Evolutionary conservation across 2,797 vertebrate species (phyloP), one percentile per base, ranked within the genome.

Genomic region (Lepus townsendii): DNA sequence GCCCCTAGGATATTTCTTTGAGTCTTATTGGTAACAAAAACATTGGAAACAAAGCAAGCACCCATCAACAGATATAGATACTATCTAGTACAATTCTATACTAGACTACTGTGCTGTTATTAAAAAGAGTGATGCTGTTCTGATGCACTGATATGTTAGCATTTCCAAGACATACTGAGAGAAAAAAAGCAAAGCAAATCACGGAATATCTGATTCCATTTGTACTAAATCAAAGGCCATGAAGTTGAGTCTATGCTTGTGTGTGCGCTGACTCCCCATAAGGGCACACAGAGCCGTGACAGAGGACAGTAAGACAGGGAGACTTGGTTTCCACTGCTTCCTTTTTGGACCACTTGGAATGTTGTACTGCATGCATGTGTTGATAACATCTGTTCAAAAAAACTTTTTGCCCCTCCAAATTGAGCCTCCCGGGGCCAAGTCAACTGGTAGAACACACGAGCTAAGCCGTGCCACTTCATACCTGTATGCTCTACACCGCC

Each of bases 21-120:
- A 84, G 20, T 47, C 84, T 88, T 73, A 75, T 50, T 91, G 69
- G 27, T 83, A 90, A 83, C 5, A 84, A 50, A 42, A 84, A 73
- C 26, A 17, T 5, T 76, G 35, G 42, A 63, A 80, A 80, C 32
- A 86, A 68, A 78, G 60, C 50, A 88, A 77, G 38, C 20, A 42
- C 57, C 60, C 3, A 62, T 60, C 27, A 35, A 27, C 5, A 71
- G 30, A 32, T 35, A 66, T 79, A 78, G 52, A 90, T 79, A 63
- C 47, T 66, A 66, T 2, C 10, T 66, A 11, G 47, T 17, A n/a
- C 1, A 32, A 38, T 10, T 52, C 3, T 66, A 60, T 16, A 27
- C 19, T 6, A 16, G 35, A 71, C 52, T 60, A 30, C 26, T 71
- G 38, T n/a, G 3, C n/a, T 52, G 26, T 75, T 60, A 71, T 63